phyloP scores from a whole-genome alignment of 2,113 vertebrate genomes.

The Perognathus longimembris region DNA sequence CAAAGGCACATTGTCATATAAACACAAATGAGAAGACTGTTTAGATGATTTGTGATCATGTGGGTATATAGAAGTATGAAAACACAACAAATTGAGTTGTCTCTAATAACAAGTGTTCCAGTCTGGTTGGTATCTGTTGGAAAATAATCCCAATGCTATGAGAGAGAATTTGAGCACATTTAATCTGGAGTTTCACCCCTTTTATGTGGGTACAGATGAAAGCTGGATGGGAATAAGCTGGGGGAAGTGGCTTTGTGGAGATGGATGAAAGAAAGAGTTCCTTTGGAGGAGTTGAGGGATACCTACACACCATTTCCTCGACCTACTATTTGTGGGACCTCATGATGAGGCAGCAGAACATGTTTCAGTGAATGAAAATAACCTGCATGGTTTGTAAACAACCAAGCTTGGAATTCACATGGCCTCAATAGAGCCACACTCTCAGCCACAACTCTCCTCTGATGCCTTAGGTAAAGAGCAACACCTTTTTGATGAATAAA shows the following conservation, averaged over 20 bases:
- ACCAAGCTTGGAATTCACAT: neutral
- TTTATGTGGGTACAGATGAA: rapidly evolving
- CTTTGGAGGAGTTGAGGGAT: neutral
- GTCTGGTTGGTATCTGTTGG: neutral
- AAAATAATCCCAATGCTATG: neutral
- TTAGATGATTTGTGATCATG: neutral
- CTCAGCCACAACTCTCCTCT: neutral
- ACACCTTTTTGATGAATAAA: neutral
- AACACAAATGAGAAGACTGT: neutral
- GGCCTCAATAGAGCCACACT: neutral
- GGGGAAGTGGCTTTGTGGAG: neutral
- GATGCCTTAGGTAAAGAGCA: neutral
- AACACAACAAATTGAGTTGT: neutral
- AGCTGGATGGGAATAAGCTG: neutral
- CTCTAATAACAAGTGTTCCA: neutral
- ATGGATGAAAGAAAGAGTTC: neutral
- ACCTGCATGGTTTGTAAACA: neutral
- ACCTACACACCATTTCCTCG: rapidly evolving
- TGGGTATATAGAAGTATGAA: neutral
- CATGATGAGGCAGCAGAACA: neutral
- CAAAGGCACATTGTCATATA: neutral
- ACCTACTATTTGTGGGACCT: neutral
- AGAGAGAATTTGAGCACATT: neutral
- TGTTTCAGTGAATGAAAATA: neutral
- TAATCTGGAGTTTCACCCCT: neutral